Evolutionary conservation across 2,113 vertebrate genomes (phyloP).

Genomic region (Plotosus lineatus): DNA sequence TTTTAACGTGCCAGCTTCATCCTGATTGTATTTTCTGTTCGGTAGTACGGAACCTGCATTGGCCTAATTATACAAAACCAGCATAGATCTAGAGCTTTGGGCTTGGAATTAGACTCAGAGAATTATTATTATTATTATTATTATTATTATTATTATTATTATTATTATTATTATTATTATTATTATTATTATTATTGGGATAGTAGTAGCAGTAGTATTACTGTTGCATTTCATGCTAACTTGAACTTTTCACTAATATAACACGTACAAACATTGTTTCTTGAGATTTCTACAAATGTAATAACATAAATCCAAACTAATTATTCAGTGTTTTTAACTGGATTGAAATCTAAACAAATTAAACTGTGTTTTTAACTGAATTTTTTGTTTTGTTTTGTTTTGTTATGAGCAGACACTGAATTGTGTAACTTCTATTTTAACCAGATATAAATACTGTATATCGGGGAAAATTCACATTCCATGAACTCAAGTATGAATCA

Average conservation of each 20-base stretch:
- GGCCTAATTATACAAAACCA: background rate
- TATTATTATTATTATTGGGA: background rate
- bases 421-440: background rate
- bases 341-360: too few relatives aligned
- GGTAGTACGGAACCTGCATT: background rate
- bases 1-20: background rate
- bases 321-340: too few relatives aligned
- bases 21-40: background rate
- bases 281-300: too few relatives aligned
- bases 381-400: too few relatives aligned
- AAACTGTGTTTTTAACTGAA: too few relatives aligned
- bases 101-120: background rate
- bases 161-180: background rate
- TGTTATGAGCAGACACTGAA: background rate
- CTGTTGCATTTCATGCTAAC: background rate
- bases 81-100: background rate
- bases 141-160: constrained; percentile 26
- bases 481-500: background rate
- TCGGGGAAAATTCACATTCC: background rate
- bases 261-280: background rate
- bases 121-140: constrained; percentile 1
- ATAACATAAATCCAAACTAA: too few relatives aligned
- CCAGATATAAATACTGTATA: background rate
- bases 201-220: background rate
- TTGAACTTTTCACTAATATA: background rate